Base-by-base conservation (phyloP, 2,888 invertebrate genomes). In the Endomychus coccineus region DNA sequence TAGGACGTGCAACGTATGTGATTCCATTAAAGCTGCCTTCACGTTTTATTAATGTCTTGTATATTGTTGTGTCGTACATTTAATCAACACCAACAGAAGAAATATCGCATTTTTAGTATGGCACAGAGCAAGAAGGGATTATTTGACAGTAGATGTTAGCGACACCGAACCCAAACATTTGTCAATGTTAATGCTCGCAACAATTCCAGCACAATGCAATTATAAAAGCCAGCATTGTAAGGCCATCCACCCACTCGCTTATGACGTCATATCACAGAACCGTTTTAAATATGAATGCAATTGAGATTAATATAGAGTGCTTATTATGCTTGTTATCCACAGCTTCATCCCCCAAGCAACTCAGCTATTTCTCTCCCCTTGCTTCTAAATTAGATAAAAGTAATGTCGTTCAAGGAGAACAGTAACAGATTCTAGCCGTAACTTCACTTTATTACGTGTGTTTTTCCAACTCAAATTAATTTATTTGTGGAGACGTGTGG, bases 61-160 rank as follows among this genome's bases (percentile, higher is more conserved):
- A n/a, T n/a, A n/a, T n/a, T n/a, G n/a, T n/a, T n/a, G n/a, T n/a
- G n/a, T n/a, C n/a, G n/a, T n/a, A n/a, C n/a, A n/a, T n/a, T n/a
- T n/a, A n/a, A n/a, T n/a, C n/a, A n/a, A n/a, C n/a, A n/a, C n/a
- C n/a, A n/a, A n/a, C n/a, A n/a, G n/a, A n/a, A n/a, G n/a, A n/a
- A n/a, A n/a, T n/a, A n/a, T n/a, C n/a, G n/a, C n/a, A n/a, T n/a
- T n/a, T n/a, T n/a, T n/a, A n/a, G n/a, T n/a, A n/a, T n/a, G n/a
- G n/a, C n/a, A n/a, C n/a, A n/a, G n/a, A 39, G 36, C 17, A 49
- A 24, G 23, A 27, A 15, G 36, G 78, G 77, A 60, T 77, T 77
- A 60, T 75, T 67, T 39, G 62, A 71, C 59, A 49, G 48, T 51
- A 38, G 43, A 41, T 41, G 42, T 32, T 36, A 30, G 46, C 39